Base-by-base conservation (phyloP, 2,888 invertebrate genomes). In the Ectemnius continuus region DNA sequence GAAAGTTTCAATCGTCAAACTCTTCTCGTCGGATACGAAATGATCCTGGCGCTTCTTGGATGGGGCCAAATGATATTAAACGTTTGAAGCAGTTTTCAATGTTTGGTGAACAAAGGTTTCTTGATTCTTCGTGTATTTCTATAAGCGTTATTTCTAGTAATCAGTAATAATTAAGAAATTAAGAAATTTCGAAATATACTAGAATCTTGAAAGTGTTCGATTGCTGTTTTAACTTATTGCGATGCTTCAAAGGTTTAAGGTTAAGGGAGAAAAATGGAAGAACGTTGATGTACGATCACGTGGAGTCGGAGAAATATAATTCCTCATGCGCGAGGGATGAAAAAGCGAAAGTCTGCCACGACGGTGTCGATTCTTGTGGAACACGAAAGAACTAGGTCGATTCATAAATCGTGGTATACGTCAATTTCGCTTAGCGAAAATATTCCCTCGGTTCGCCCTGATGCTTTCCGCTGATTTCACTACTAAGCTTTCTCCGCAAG, bases 281-380 rank as follows among this genome's bases (percentile, higher is more conserved):
- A 76, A 79, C 64, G 52, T 52, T 4, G 11, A 36, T 36, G 70
- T 76, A 77, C 72, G 74, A 76, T 82, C 82, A 73, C 82, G 70
- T 73, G 73, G 74, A 81, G 69, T 71, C 75, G 77, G 69, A 83
- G 67, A 79, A 72, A 81, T 20, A 72, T 16, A 16, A 47, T 36
- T 58, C 46, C 46, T 78, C 68, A 59, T 66, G 59, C 20, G 18
- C 28, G 59, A 66, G 26, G 36, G 28, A 6, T 56, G 48, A 59
- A 26, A 59, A 74, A 61, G 61, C 70, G 68, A 36, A 36, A 61
- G 61, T 64, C 18, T 62, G 62, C 47, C 16, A 61, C 52, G 20
- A 60, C 48, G 36, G 56, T 72, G 60, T 75, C n/a, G 28, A 46
- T 66, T 71, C 36, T n/a, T 48, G 47, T 61, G 60, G 6, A 67